Base-by-base conservation (phyloP, 1,140 invertebrate genomes). In the Bathynomus jamesi region DNA sequence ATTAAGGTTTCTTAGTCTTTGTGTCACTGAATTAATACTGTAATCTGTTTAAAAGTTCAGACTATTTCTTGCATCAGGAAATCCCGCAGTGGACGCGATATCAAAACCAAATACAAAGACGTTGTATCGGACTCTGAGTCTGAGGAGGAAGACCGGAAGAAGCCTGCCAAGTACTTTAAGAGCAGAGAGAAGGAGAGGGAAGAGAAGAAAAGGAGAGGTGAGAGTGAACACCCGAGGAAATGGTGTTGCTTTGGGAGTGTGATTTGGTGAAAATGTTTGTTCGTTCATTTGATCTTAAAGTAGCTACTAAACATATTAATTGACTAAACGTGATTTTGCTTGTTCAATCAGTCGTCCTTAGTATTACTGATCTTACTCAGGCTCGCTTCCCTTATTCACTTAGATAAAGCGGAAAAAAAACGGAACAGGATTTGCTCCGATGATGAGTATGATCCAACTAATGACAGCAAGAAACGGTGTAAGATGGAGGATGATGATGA, bases 71-170 rank as follows among this genome's bases (percentile, higher is more conserved):
- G 53, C 64, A 70, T 61, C 24, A 71, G 72, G 30, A 71, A 69
- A 13, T 29, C 65, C 32, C 60, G 72, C 21, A 46, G 11, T 53
- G 40, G 71, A n/a, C 31, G 29, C 10, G 60, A 69, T 40, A 53
- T 64, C 24, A 21, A 66, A 0, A 72, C 62, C 21, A 72, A 73
- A 31, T 71, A 75, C 68, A 65, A 31, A 46, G 70, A 71, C 28
- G 66, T 70, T 24, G 71, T 60, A 61, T 72, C 71, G 13, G 74
- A 72, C 0, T 72, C 73, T 24, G 76, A 78, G 24, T 73, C 69
- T 65, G 87, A 89, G 79, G 86, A 87, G n/a, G 86, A 87, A 71
- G 82, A 82, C 40, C 79, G 87, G 25, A 76, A 73, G 46, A 73
- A 70, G 40, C 75, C 69, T n/a, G 72, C 40, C 66, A 87, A 86